Base-by-base conservation (phyloP, 2,888 invertebrate species). In the Sphaeridia pumilis region DNA sequence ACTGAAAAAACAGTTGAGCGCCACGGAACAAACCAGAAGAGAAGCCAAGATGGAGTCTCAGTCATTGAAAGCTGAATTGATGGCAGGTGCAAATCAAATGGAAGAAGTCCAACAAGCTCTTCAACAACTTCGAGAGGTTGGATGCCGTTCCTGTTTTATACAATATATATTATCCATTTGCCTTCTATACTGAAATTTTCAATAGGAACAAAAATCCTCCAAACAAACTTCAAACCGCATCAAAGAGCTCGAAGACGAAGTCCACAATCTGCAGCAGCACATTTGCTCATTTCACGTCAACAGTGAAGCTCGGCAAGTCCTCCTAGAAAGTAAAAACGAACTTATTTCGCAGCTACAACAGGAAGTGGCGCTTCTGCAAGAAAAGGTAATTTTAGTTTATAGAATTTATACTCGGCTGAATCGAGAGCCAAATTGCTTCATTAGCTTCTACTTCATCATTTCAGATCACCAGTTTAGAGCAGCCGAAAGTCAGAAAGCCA, bases 291-390 rank as follows among this genome's bases (percentile, higher is more conserved):
- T 60, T 55, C 61, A 63, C 45, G 42, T 52, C 1, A 60, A 59
- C 14, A 63, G 58, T 44, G 49, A 56, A 22, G 46, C 60, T 41
- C 58, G 62, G 2, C 58, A 56, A 25, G 52, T 51, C 21, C 54
- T 58, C 12, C 49, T 64, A 21, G 49, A 49, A 2, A 57, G 49
- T n/a, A 64, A 64, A 43, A 57, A 57, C 35, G 54, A 58, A 35
- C 52, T 60, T 14, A 64, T 64, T 35, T 47, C 51, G 14, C 43
- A 56, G 2, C 53, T 64, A 5, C 60, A 64, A 41, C 54, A 55
- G 21, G 57, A 61, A 55, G 58, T 64, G 58, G 54, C 59, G n/a
- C 43, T 49, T 22, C 51, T 63, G 17, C 58, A 61, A 42, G 57
- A 57, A 36, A 57, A 60, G 54, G 64, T 64, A 55, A 41, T 17